These are phyloP conservation scores for Daktulosphaira vitifoliae DNA, from an alignment of 1,140 invertebrate species.

Conservation along the genomic window DNA sequence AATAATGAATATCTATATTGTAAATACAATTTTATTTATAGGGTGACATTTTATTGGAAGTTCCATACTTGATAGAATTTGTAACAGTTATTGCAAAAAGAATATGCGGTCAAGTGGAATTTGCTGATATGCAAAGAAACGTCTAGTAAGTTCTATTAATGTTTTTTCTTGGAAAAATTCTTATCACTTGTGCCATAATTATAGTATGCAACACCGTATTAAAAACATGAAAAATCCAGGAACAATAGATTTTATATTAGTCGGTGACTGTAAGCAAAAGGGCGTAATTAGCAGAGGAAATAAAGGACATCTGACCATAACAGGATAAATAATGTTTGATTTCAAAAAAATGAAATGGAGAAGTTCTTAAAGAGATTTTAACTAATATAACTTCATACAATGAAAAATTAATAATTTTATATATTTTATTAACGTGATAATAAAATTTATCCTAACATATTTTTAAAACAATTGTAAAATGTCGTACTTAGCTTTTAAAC, in stretches of 20 bases:
- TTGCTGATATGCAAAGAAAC: constrained; percentile 1
- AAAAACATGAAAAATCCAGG: constrained; percentile 19
- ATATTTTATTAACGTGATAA: too few relatives aligned
- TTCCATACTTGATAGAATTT: constrained; percentile 15
- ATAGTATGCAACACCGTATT: constrained; percentile 13
- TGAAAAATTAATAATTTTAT: too few relatives aligned
- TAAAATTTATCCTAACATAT: too few relatives aligned
- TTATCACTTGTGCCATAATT: not conserved
- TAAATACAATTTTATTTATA: not conserved
- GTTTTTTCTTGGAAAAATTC: not conserved
- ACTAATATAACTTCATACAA: too few relatives aligned
- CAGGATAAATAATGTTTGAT: not conserved
- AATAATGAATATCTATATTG: too few relatives aligned
- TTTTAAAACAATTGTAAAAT: too few relatives aligned
- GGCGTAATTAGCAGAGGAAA: constrained; percentile 14
- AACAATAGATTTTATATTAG: constrained; percentile 4
- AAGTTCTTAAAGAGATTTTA: too few relatives aligned
- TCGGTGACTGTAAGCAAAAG: not conserved
- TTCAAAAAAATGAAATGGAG: too few relatives aligned
- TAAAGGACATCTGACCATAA: constrained; percentile 21
- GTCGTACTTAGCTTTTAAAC: too few relatives aligned
- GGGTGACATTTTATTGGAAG: constrained; percentile 24
- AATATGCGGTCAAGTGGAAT: not conserved
- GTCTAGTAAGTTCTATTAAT: constrained; percentile 11
- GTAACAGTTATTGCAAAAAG: constrained; percentile 2